phyloP scores from a whole-genome alignment of 2,888 invertebrate species.

The Catocala fraxini region DNA sequence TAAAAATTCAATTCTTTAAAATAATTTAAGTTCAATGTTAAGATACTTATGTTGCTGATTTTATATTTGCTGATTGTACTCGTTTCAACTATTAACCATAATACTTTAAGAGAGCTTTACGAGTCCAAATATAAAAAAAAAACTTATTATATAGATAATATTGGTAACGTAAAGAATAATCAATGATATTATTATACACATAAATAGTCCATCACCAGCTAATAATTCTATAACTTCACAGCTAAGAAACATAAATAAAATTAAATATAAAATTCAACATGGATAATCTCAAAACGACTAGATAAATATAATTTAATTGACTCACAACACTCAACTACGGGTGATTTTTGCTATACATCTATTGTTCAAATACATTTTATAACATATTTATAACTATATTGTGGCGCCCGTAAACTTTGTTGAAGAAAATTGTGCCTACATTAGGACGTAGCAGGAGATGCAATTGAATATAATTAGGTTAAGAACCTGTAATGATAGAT shows the following conservation, averaged over 20 bases:
- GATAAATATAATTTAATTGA: slow-evolving; percentile 77
- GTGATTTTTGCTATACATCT: slow-evolving; percentile 42
- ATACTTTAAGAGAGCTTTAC: too few species aligned
- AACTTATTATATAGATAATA: too few species aligned
- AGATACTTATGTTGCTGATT: too few species aligned
- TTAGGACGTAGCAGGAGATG: slow-evolving; percentile 27
- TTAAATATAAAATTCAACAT: slow-evolving; percentile 41
- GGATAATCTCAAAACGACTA: slow-evolving; percentile 82
- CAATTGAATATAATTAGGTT: background rate
- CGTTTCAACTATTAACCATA: too few species aligned
- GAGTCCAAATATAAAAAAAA: too few species aligned
- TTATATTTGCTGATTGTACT: too few species aligned
- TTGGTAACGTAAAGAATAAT: too few species aligned
- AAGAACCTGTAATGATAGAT: too few species aligned
- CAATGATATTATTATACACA: too few species aligned
- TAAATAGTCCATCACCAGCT: too few species aligned
- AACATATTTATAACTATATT: slow-evolving; percentile 42
- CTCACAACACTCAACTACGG: slow-evolving; percentile 72
- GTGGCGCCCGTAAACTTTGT: slow-evolving; percentile 23
- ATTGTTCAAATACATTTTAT: slow-evolving; percentile 26
- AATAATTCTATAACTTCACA: slow-evolving; percentile 7
- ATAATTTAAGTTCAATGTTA: too few species aligned
- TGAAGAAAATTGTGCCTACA: slow-evolving; percentile 38
- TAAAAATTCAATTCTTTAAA: too few species aligned
- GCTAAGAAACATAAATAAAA: background rate